Percentiles rank a stretch among this genome's conserved stretches.
phyloP scores from a whole-genome alignment of 2,888 invertebrate species.

The Herminia tarsipennalis region DNA sequence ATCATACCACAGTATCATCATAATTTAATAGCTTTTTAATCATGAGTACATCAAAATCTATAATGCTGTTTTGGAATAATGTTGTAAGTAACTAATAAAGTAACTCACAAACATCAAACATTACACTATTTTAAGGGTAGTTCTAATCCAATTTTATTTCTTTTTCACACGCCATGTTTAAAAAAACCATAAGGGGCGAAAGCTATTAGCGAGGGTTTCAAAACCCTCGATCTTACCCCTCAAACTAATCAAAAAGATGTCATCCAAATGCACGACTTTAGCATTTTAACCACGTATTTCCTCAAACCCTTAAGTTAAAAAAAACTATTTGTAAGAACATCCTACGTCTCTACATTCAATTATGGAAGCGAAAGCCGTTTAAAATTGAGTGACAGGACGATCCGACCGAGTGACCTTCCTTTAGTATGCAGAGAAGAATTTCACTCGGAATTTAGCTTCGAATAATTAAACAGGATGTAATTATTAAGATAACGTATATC shows the following conservation, averaged over 20 bases:
- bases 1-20: too few relatives aligned
- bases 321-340: slow-evolving; percentile 22
- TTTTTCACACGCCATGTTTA: too few relatives aligned
- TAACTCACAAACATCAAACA: too few relatives aligned
- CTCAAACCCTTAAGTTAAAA: slow-evolving; percentile 2
- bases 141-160: too few relatives aligned
- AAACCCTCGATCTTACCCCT: background rate
- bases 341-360: slow-evolving; percentile 38
- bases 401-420: slow-evolving; percentile 28
- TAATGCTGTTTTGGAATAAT: too few relatives aligned
- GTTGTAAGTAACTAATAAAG: too few relatives aligned
- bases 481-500: slow-evolving; percentile 26
- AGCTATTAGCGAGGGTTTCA: background rate
- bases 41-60: too few relatives aligned
- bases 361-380: slow-evolving; percentile 26
- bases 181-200: slow-evolving; percentile 1
- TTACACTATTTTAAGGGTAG: too few relatives aligned
- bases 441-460: slow-evolving; percentile 18
- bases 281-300: slow-evolving; percentile 8
- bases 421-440: slow-evolving; percentile 33
- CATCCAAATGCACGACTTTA: slow-evolving; percentile 8
- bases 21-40: too few relatives aligned
- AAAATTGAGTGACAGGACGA: slow-evolving; percentile 40
- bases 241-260: slow-evolving; percentile 12
- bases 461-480: slow-evolving; percentile 32